Base-by-base conservation (phyloP, 2,797 vertebrate species). In the Urocyon cinereoargenteus region DNA sequence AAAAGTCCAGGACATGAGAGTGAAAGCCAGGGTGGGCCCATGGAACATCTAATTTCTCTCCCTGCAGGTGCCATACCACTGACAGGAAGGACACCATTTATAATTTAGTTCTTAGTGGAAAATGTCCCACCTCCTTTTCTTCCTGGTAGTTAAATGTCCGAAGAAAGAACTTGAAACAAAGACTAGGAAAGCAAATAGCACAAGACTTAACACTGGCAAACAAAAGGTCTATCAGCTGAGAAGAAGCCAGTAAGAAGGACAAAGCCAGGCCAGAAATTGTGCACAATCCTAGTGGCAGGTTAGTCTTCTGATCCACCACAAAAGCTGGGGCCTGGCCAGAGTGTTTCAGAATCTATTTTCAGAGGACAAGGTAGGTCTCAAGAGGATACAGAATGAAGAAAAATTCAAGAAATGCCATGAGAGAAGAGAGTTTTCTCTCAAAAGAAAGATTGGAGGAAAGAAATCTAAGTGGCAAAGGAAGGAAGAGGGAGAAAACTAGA, bases 151-250 rank as follows among this genome's bases (percentile, higher is more conserved):
- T 66, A 62, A 78, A n/a, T 85, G 59, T 87, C 66, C 19, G 15
- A 89, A 88, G 79, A 83, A 90, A 84, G 72, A 94, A 77, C 3
- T 21, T 14, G n/a, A 94, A 79, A 62, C 15, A 11, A 90, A 95
- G 66, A 81, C 31, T 77, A 61, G 75, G 59, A 86, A 92, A 82
- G 40, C 81, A 95, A 79, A 70, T 10, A 66, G n/a, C 3, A 18
- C 18, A 57, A 78, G 24, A 51, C 18, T 10, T 97, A 57, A 79
- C 68, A n/a, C 66, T 26, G 22, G 28, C 0, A 53, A n/a, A 72
- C 49, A 31, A 57, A 55, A 59, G 34, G n/a, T 57, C 73, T 24
- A 9, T 4, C 31, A 24, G 9, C 51, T 55, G 40, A 34, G 61
- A 40, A 66, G 77, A 40, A 40, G 36, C 59, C 40, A 49, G 40